Conservation (phyloP, 1,140 invertebrate genomes). For the Scylla paramamosain region DNA sequence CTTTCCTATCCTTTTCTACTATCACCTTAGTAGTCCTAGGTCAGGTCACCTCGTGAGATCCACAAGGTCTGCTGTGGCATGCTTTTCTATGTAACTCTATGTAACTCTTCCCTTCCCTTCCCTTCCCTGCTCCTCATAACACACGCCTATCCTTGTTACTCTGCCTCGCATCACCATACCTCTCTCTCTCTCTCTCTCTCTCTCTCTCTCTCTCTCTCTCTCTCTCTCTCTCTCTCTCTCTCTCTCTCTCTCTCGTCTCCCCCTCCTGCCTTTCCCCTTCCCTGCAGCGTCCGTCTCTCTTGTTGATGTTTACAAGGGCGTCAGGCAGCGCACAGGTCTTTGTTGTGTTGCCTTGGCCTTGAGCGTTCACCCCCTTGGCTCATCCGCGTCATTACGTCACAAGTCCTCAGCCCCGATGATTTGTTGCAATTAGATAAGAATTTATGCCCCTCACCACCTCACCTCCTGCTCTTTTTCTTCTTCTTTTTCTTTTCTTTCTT, state of each 20-base stretch:
- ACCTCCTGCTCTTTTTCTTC: too few relatives aligned
- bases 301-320: neutral
- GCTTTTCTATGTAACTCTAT: too few relatives aligned
- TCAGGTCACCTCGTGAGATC: too few relatives aligned
- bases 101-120: neutral
- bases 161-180: neutral
- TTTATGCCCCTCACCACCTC: neutral
- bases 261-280: neutral
- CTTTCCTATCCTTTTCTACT: neutral
- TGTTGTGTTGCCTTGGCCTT: neutral
- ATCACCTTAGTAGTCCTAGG: too few relatives aligned
- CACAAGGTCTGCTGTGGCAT: too few relatives aligned
- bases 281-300: neutral
- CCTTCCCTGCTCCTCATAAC: neutral
- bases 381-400: neutral
- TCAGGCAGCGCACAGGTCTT: neutral
- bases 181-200: neutral
- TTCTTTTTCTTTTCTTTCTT: neutral
- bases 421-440: conserved; percentile 24
- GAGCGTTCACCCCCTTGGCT: neutral
- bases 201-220: neutral
- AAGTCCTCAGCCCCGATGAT: neutral
- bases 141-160: neutral
- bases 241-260: neutral
- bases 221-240: neutral